phyloP scores from a whole-genome alignment of 2,888 invertebrate species.

The Exephanes ischioxanthus region DNA sequence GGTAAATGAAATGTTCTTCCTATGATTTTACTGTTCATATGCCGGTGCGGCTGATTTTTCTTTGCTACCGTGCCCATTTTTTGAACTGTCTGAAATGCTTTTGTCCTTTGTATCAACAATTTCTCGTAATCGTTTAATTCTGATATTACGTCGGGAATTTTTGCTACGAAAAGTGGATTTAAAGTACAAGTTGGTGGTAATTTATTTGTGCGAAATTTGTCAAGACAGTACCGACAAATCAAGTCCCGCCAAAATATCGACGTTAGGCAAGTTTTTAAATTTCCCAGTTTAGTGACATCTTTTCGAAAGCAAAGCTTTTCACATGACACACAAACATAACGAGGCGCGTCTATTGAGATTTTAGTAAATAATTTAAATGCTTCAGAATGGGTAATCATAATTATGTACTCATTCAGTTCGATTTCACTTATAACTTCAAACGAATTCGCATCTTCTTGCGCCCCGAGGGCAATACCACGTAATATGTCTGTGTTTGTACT shows the following conservation, averaged over 20 bases:
- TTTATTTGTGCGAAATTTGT: slow-evolving; percentile 63
- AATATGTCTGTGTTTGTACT: slow-evolving; percentile 8
- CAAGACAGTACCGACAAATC: slow-evolving; percentile 62
- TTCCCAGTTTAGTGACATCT: slow-evolving; percentile 55
- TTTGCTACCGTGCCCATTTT: slow-evolving; percentile 76
- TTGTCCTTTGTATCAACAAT: slow-evolving; percentile 75
- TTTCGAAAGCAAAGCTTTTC: slow-evolving; percentile 68
- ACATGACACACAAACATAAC: slow-evolving; percentile 66
- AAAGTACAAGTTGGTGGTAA: slow-evolving; percentile 73
- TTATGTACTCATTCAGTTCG: slow-evolving; percentile 62
- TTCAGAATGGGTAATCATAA: slow-evolving; percentile 54
- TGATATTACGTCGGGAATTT: slow-evolving; percentile 66
- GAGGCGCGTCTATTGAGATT: slow-evolving; percentile 64
- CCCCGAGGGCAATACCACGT: not conserved
- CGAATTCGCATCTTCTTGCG: slow-evolving; percentile 20
- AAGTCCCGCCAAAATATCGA: slow-evolving; percentile 59
- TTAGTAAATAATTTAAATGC: slow-evolving; percentile 66
- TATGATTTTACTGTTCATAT: not conserved
- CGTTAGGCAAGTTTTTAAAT: slow-evolving; percentile 51
- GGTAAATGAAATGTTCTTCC: no score
- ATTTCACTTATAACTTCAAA: slow-evolving; percentile 49
- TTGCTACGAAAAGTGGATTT: slow-evolving; percentile 67
- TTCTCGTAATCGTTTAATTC: slow-evolving; percentile 74
- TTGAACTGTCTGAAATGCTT: slow-evolving; percentile 63
- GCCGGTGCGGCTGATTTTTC: slow-evolving; percentile 71